Conservation (phyloP, 2,797 vertebrate species). For the Gymnoscopelus microlampas region DNA sequence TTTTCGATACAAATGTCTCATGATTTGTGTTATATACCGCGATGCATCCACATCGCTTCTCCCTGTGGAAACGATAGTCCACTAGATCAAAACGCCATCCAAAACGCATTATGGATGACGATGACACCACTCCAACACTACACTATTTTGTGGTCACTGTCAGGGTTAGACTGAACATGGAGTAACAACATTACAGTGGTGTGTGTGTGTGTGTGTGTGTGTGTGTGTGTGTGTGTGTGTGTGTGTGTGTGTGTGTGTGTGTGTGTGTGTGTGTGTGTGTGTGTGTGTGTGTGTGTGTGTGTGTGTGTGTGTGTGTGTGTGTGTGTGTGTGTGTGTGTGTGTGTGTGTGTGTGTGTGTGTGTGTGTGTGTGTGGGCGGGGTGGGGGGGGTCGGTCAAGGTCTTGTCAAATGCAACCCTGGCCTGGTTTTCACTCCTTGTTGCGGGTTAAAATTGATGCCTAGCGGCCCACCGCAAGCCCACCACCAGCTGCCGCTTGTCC, state of each 20-base stretch:
- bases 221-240: no score
- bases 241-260: no score
- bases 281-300: no score
- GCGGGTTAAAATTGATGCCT: slow-evolving; percentile 76
- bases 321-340: no score
- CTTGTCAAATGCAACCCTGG: slow-evolving; percentile 55
- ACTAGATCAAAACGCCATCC: background rate
- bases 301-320: no score
- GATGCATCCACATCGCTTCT: no score
- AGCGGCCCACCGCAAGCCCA: slow-evolving; percentile 63
- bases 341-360: no score
- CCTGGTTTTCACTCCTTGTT: slow-evolving; percentile 59
- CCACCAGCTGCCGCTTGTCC: slow-evolving; percentile 80
- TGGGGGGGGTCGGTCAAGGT: slow-evolving; percentile 65
- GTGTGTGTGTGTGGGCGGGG: no score
- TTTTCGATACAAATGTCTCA: background rate
- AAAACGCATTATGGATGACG: background rate
- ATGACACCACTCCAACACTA: slow-evolving; percentile 21
- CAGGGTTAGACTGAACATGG: slow-evolving; percentile 34
- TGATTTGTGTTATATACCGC: background rate
- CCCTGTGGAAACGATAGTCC: background rate
- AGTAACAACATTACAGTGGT: slow-evolving; percentile 46
- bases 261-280: no score
- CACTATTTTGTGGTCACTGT: slow-evolving; percentile 8
- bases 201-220: no score